Evolutionary conservation across 1,140 invertebrate genomes (phyloP), one percentile per base, ranked within the genome.

Genomic region (Penaeus japonicus): DNA sequence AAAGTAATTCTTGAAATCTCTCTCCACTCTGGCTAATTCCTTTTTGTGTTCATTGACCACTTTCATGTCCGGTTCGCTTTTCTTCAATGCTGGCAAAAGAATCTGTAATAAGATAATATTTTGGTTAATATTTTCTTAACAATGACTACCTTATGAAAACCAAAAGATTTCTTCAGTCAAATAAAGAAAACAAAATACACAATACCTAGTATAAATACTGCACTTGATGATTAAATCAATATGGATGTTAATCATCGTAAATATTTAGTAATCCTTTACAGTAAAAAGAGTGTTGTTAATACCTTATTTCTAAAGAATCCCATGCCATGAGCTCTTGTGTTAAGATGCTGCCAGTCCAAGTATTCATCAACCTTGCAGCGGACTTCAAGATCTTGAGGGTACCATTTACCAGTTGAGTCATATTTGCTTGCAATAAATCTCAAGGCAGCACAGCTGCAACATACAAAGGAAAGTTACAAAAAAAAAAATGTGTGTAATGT

Each of bases 271-370:
- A 47, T 12, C 35, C 75, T 35, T 78, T 30, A 20, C n/a, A 53
- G 27, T 30, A 3, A 18, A 30, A 73, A 30, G 32, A 73, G 35
- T 32, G 0, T n/a, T 18, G 27, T 18, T 35, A 85, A 20, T 27
- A 83, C 86, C 86, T 83, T 88, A 32, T 88, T 88, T 17, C 27
- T 35, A 65, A 75, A 88, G 79, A 75, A 83, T 4, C 86, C 86
- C 7, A 88, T 27, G 53, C 86, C 86, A 77, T 88, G 86, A 22
- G 79, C 65, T 17, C 86, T 47, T 24, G 86, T 88, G 79, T 88
- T 88, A 32, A 57, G 35, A 32, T 88, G 86, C 47, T 88, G 86
- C 86, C 86, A 88, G 59, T 88, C 86, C 65, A 88, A 57, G 86
- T 88, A 88, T 35, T 88, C 86, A 30, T 88, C 86, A 78, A 88